These are phyloP conservation scores for Alces alces DNA, from an alignment of 2,113 vertebrate genomes.

Conservation along the genomic window DNA sequence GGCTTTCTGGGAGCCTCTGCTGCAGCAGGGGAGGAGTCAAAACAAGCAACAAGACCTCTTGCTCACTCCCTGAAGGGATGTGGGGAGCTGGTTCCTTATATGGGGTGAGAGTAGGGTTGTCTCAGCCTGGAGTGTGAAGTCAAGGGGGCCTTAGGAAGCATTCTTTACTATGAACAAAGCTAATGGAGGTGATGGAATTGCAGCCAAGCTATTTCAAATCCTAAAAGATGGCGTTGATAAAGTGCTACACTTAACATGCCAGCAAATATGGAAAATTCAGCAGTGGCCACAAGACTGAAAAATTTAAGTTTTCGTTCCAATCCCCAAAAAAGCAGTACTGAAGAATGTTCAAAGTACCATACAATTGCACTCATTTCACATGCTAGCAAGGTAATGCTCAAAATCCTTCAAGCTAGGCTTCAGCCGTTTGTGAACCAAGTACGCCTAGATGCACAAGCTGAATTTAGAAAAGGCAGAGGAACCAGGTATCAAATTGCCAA, in stretches of 20 bases:
- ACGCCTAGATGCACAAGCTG: neutral
- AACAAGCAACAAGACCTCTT: neutral
- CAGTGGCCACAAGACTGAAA: neutral
- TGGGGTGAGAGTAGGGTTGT: neutral
- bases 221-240: neutral
- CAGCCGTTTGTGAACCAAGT: neutral
- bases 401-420: neutral
- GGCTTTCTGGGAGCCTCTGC: neutral
- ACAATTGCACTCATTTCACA: neutral
- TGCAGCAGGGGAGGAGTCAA: neutral
- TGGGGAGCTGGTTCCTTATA: neutral
- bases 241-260: neutral
- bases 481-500: neutral
- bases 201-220: neutral
- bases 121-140: neutral
- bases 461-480: neutral
- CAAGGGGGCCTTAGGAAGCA: neutral
- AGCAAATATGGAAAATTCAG: neutral
- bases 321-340: neutral
- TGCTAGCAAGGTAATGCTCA: neutral
- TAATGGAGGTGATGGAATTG: neutral
- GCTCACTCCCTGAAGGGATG: neutral
- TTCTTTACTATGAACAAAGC: neutral
- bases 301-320: neutral
- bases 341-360: neutral